Evolutionary conservation across 2,888 invertebrate genomes (phyloP), one percentile per base, ranked within the genome.

Genomic region (Dichetophora obliterata): DNA sequence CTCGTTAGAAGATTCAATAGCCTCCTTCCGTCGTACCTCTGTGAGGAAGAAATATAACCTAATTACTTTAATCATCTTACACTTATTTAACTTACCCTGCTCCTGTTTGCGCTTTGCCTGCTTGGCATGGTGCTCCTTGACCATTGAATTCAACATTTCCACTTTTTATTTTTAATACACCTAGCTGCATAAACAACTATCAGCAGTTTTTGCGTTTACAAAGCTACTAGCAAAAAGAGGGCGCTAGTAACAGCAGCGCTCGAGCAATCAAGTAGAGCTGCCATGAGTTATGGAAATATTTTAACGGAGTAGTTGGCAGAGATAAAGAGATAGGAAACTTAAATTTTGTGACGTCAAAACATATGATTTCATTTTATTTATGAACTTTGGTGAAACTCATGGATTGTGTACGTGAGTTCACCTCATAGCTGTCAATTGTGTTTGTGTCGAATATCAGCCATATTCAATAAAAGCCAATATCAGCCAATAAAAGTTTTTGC

Each of bases 11-110:
- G 98, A 95, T 81, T 93, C 93, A 78, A 98, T 93, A 24, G 98
- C 98, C 89, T 98, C 98, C 88, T 96, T 97, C 75, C 97, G 93
- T 89, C 96, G 95, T 84, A 94, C 93, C 91, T 99, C 99, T 98
- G 11, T 11, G 8, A 22, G 14, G 22, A 3, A 43, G 11, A 37
- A n/a, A 71, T 59, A n/a, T 14, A 22, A 22, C 9, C n/a, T 16
- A 31, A 3, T 63, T 19, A 19, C 8, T 54, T 3, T 0, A 19
- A 19, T 14, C 27, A 37, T 16, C 57, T 31, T 5, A 24, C 59
- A 61, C 3, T 54, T 19, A 3, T 6, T 9, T 75, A 34, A n/a
- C 77, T 81, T 89, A 95, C 96, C 96, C 92, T 96, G 96, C 78
- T 93, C 91, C 84, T 96, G 94, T 90, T 95, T 95, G 83, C 95